Evolutionary conservation across 2,888 invertebrate genomes (phyloP), one percentile per base, ranked within the genome.

Genomic region (Netelia melanura): DNA sequence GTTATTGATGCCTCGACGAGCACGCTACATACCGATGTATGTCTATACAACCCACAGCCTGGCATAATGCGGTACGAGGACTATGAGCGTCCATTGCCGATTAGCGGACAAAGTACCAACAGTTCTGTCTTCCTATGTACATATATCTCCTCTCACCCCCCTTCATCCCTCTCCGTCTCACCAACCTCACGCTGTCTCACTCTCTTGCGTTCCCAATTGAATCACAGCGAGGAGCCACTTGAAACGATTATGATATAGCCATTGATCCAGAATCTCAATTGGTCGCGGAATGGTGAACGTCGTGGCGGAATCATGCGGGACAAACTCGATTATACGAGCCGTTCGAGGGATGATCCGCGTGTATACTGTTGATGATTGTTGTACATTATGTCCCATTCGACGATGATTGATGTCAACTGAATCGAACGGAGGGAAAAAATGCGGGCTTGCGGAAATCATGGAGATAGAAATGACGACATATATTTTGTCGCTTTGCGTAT

Each of bases 191-290:
- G 65, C 75, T 14, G 64, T 9, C 61, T 68, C 68, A 14, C 61
- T 25, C n/a, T 62, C 25, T 62, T 14, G 25, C 30, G 65, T 61
- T 21, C 61, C 71, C 89, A 91, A 91, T 90, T 88, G 90, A 87
- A 87, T 87, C 88, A 74, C 86, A 83, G 89, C 89, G 90, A 88
- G 90, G 52, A 70, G 48, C 64, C 54, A 79, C 90, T 91, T 90
- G 88, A 87, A 65, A 90, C 90, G 90, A 92, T 91, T 90, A 90
- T 90, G 90, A 89, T 88, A 89, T 86, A 89, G 90, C 87, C 91
- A 90, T 91, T 90, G 92, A 92, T 91, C 89, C 88, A 86, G 87
- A 89, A 79, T 79, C 67, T 44, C 71, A 75, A 82, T 82, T 82
- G 82, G 58, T 56, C 68, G 78, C 78, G 81, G 48, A 81, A 56